phyloP scores from a whole-genome alignment of 2,113 vertebrate species.

The Cygnus atratus region DNA sequence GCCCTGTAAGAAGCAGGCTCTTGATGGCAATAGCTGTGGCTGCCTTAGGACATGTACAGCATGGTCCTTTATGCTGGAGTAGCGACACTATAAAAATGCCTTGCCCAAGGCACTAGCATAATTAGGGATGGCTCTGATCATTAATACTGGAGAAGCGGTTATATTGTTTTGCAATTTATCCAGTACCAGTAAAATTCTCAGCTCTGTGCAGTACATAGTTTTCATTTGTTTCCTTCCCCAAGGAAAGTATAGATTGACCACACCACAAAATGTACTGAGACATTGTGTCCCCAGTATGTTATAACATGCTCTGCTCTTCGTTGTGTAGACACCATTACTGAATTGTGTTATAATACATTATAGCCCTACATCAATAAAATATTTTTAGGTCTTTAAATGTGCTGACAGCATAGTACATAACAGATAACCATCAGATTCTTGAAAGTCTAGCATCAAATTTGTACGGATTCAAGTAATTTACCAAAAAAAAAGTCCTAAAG shows the following conservation, averaged over 20 bases:
- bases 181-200: slow-evolving; percentile 44
- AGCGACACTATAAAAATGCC: background rate
- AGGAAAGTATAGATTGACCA: slow-evolving; percentile 52
- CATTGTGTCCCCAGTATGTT: slow-evolving; percentile 13
- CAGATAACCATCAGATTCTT: slow-evolving; percentile 33
- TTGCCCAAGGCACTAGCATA: slow-evolving; percentile 23
- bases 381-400: slow-evolving; percentile 11
- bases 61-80: background rate
- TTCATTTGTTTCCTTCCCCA: slow-evolving; percentile 27
- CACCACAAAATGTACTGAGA: slow-evolving; percentile 3
- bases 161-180: slow-evolving; percentile 60
- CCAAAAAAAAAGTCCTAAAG: background rate
- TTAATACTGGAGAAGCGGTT: slow-evolving; percentile 16
- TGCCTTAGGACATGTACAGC: background rate
- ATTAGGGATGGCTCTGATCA: slow-evolving; percentile 47
- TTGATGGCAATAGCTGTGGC: background rate
- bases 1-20: background rate
- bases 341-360: background rate
- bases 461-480: background rate
- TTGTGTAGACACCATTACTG: background rate
- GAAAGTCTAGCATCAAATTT: background rate
- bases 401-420: slow-evolving; percentile 16
- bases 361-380: background rate
- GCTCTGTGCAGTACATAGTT: background rate
- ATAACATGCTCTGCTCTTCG: background rate